phyloP scores from a whole-genome alignment of 2,113 vertebrate genomes.

The Psittacula cyanocephala region DNA sequence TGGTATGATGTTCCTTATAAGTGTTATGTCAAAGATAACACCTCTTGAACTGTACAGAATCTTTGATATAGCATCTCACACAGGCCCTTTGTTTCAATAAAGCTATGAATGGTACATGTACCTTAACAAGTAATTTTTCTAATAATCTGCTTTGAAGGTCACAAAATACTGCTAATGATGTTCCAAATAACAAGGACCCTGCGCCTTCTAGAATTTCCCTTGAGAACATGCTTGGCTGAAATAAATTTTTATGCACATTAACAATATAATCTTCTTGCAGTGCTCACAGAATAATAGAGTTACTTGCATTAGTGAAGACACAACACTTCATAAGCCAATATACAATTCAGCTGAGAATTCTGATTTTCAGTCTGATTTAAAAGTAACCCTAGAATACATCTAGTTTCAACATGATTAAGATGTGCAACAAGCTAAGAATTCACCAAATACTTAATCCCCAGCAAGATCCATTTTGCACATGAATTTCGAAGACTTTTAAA shows the following conservation, averaged over 20 bases:
- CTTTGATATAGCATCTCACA: constrained; percentile 15
- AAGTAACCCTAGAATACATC: neutral
- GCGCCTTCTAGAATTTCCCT: constrained; percentile 6
- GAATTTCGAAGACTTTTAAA: neutral
- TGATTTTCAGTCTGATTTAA: constrained; percentile 21
- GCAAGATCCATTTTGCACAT: neutral
- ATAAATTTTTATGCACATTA: neutral
- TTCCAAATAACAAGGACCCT: constrained; percentile 26
- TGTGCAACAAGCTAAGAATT: neutral
- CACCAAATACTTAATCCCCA: neutral
- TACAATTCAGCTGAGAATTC: constrained; percentile 23
- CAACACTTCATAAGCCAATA: constrained; percentile 24
- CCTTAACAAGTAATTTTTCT: constrained; percentile 13
- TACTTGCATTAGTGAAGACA: constrained; percentile 15
- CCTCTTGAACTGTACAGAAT: constrained; percentile 1
- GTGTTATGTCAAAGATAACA: constrained; percentile 21
- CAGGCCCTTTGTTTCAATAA: constrained; percentile 16
- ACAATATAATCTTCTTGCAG: neutral
- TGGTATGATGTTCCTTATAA: constrained; percentile 44
- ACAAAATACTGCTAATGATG: constrained; percentile 22
- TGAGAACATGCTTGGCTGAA: constrained; percentile 13
- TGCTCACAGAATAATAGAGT: neutral
- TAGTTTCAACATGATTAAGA: neutral
- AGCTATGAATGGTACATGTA: neutral
- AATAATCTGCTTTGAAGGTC: neutral